phyloP scores from a whole-genome alignment of 2,113 vertebrate genomes.

The Apteryx owenii region DNA sequence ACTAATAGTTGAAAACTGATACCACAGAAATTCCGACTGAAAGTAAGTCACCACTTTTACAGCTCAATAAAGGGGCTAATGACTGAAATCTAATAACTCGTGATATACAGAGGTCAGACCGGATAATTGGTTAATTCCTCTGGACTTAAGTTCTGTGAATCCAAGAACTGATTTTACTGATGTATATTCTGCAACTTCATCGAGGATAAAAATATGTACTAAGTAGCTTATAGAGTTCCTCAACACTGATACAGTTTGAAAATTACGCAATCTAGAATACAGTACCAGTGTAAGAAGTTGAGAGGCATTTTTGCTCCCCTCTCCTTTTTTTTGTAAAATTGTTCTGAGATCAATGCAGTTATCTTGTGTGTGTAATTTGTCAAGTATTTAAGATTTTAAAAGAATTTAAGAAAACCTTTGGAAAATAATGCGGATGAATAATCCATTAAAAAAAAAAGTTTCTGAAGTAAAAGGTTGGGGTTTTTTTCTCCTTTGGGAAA shows the following conservation, averaged over 20 bases:
- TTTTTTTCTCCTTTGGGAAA: conserved; percentile 28
- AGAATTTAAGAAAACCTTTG: not conserved
- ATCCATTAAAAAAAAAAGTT: not conserved
- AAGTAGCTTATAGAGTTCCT: not conserved
- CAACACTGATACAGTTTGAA: not conserved
- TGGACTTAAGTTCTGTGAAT: not conserved
- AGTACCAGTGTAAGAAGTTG: not conserved
- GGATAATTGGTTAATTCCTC: conserved; percentile 33
- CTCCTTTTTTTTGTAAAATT: not conserved
- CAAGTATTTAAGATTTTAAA: not conserved
- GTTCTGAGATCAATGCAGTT: not conserved
- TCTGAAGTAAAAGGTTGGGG: not conserved
- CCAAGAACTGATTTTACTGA: not conserved
- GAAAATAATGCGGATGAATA: not conserved
- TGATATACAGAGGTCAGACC: not conserved
- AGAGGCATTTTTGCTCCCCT: not conserved
- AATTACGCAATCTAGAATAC: not conserved
- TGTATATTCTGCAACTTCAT: not conserved
- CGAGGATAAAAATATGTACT: not conserved
- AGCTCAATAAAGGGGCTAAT: conserved; percentile 10
- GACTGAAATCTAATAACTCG: conserved; percentile 25
- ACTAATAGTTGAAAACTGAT: conserved; percentile 13
- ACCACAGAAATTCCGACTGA: not conserved
- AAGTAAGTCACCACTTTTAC: not conserved
- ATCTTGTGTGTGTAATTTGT: not conserved